phyloP scores from a whole-genome alignment of 2,113 vertebrate species.

The Climacteris rufus region DNA sequence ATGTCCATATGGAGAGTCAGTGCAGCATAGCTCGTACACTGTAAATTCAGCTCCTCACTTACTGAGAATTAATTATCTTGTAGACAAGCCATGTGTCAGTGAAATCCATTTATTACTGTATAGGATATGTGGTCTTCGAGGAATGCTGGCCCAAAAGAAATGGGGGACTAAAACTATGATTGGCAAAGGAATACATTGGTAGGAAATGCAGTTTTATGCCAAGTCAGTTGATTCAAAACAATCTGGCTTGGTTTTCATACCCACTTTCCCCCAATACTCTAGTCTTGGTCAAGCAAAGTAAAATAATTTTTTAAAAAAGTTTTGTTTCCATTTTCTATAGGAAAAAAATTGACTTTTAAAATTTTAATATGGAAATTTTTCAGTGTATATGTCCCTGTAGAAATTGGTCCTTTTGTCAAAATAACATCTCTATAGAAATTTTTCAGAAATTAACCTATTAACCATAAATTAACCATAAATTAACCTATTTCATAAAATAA shows the following conservation, averaged over 20 bases:
- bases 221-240: constrained; percentile 37
- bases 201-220: constrained; percentile 26
- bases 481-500: too few relatives aligned
- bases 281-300: constrained; percentile 8
- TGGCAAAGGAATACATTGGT: constrained; percentile 12
- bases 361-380: background rate
- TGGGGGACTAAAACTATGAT: background rate
- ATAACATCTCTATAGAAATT: background rate
- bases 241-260: constrained; percentile 39
- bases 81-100: constrained; percentile 59
- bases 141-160: constrained; percentile 41
- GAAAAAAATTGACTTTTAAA: background rate
- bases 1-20: constrained; percentile 61
- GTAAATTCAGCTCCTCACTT: constrained; percentile 41
- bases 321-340: background rate
- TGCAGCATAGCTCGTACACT: constrained; percentile 12
- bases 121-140: constrained; percentile 8
- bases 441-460: too few relatives aligned
- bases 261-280: background rate
- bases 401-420: background rate
- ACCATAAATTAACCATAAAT: too few relatives aligned
- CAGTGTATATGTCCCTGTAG: background rate
- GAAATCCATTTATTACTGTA: background rate
- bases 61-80: constrained; percentile 62
- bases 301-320: background rate